These are phyloP conservation scores for Scarus forsteni DNA, from an alignment of 2,797 vertebrate species.

Conservation along the genomic window DNA sequence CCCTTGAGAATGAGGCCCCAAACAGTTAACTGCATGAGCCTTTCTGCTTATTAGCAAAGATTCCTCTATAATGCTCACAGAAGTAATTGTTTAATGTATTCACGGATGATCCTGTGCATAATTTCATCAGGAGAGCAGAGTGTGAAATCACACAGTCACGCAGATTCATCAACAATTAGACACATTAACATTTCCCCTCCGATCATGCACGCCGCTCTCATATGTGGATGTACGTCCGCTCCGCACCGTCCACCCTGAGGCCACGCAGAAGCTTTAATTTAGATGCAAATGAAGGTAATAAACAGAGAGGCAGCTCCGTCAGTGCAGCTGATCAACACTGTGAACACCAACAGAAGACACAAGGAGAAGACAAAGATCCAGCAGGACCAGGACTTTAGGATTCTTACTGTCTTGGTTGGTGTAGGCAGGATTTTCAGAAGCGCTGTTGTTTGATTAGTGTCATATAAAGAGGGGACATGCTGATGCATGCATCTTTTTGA, in stretches of 20 bases:
- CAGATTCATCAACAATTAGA: slow-evolving; percentile 69
- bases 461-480: too few relatives aligned
- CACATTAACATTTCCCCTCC: slow-evolving; percentile 64
- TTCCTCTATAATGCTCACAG: neutral
- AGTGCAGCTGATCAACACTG: slow-evolving; percentile 32
- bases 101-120: slow-evolving; percentile 26
- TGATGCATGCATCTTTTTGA: too few relatives aligned
- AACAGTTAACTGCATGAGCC: too few relatives aligned
- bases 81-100: slow-evolving; percentile 33
- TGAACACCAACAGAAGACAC: slow-evolving; percentile 18
- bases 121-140: slow-evolving; percentile 39
- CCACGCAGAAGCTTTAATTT: slow-evolving; percentile 65
- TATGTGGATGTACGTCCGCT: slow-evolving; percentile 18
- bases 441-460: too few relatives aligned
- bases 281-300: slow-evolving; percentile 75
- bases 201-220: slow-evolving; percentile 36
- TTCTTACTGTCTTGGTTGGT: too few relatives aligned
- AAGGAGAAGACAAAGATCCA: neutral
- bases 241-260: slow-evolving; percentile 21
- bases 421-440: too few relatives aligned
- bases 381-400: too few relatives aligned
- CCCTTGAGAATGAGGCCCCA: too few relatives aligned
- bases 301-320: slow-evolving; percentile 39
- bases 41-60: too few relatives aligned
- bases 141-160: slow-evolving; percentile 45